Percentiles rank a stretch among this genome's conserved stretches.
These are phyloP conservation scores for Sitta carolinensis DNA, from an alignment of 2,797 vertebrate species.

Conservation along the genomic window DNA sequence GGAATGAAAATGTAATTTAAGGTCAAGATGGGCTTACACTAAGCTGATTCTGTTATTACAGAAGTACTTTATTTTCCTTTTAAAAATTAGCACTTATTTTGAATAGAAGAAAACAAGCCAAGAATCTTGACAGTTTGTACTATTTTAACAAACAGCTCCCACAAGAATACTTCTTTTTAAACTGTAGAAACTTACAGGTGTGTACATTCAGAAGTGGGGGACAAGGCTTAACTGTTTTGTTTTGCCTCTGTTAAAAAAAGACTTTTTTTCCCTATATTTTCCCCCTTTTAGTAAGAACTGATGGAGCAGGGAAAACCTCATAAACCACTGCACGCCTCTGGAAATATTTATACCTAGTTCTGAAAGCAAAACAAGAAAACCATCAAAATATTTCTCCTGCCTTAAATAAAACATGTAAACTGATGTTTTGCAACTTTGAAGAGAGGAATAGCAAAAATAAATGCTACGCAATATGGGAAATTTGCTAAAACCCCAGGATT, in stretches of 20 bases:
- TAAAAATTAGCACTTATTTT: neutral
- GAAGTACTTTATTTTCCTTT: neutral
- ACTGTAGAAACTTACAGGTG: neutral
- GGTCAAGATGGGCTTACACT: neutral
- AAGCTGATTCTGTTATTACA: neutral
- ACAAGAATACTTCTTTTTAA: neutral
- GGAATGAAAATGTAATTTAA: conserved; percentile 18
- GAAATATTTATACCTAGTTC: neutral
- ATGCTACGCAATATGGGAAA: neutral
- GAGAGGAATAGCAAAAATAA: neutral
- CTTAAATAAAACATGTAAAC: neutral
- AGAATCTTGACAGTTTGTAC: neutral
- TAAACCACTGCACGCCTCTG: neutral
- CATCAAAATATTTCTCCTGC: neutral
- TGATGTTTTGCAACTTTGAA: neutral
- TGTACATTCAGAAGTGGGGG: neutral
- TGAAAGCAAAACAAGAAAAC: neutral
- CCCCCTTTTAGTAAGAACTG: neutral
- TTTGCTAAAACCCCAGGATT: neutral
- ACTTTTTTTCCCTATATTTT: too few species aligned
- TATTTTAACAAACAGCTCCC: neutral
- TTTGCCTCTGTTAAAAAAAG: neutral
- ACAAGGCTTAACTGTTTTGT: neutral
- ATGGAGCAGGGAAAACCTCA: neutral
- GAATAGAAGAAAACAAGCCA: neutral